Conservation (phyloP, 2,113 vertebrate genomes). For the Urocolius indicus region DNA sequence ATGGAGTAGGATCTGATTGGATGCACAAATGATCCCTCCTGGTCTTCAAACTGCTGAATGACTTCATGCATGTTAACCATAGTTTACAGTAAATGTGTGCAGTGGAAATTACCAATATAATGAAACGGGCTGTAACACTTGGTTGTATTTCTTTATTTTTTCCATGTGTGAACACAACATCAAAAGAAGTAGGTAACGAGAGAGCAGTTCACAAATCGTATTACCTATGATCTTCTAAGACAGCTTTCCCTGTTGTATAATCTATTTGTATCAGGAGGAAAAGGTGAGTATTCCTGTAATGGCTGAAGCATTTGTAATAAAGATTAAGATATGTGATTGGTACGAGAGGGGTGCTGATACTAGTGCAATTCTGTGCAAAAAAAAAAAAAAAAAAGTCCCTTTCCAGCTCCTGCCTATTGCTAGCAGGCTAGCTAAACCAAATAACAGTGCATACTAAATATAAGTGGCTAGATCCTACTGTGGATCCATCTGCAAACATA, state of each 20-base stretch:
- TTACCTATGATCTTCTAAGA: neutral
- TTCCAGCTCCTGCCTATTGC: neutral
- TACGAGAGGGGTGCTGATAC: neutral
- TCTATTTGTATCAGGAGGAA: too few relatives aligned
- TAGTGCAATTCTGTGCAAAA: neutral
- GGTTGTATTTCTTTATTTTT: neutral
- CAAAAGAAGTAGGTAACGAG: rapidly evolving
- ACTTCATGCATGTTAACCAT: constrained; percentile 41
- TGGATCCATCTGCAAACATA: constrained; percentile 63
- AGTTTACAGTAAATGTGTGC: constrained; percentile 34
- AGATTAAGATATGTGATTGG: neutral
- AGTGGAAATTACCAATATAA: constrained; percentile 20
- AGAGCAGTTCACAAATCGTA: neutral
- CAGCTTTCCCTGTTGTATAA: neutral
- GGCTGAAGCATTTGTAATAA: neutral
- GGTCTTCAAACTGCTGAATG: constrained; percentile 31
- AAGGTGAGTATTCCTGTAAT: neutral
- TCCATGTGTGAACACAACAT: neutral
- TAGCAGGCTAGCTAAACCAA: constrained; percentile 44
- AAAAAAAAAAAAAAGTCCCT: neutral
- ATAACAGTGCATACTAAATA: constrained; percentile 55
- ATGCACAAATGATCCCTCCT: constrained; percentile 51
- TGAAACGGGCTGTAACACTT: neutral
- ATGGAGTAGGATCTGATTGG: neutral
- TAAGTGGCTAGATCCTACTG: constrained; percentile 65